These are phyloP conservation scores for Ornithoptera priamus DNA, from an alignment of 2,888 invertebrate genomes.

Conservation along the genomic window DNA sequence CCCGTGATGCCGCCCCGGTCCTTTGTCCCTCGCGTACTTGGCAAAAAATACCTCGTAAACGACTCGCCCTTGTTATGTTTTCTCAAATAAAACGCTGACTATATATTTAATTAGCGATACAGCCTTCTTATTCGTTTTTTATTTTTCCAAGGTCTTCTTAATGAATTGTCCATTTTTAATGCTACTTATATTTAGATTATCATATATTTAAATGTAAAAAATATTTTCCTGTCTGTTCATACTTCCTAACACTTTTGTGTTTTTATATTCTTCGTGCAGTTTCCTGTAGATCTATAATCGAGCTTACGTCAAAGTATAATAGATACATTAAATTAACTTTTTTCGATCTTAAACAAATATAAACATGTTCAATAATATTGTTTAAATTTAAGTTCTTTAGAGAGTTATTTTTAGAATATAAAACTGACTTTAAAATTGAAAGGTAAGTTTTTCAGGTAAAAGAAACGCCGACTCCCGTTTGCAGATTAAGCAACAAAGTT, in stretches of 20 bases:
- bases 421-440: background rate
- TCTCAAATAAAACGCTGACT: constrained; percentile 46
- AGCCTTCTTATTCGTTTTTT: constrained; percentile 37
- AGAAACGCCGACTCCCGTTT: background rate
- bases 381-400: background rate
- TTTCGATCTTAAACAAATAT: too few relatives aligned
- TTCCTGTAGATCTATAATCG: too few relatives aligned
- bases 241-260: background rate
- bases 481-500: constrained; percentile 12
- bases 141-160: constrained; percentile 35
- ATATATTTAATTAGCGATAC: constrained; percentile 48
- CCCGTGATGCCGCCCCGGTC: constrained; percentile 45
- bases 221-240: too few relatives aligned
- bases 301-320: too few relatives aligned
- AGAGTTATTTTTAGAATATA: background rate
- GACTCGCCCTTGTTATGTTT: constrained; percentile 45
- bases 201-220: background rate
- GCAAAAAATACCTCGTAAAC: constrained; percentile 46
- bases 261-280: background rate
- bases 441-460: background rate
- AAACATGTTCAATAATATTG: too few relatives aligned
- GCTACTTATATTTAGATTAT: background rate
- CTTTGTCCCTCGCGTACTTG: constrained; percentile 51
- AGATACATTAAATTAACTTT: too few relatives aligned
- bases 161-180: constrained; percentile 37